phyloP scores from a whole-genome alignment of 2,113 vertebrate genomes.

The Thermophis baileyi region DNA sequence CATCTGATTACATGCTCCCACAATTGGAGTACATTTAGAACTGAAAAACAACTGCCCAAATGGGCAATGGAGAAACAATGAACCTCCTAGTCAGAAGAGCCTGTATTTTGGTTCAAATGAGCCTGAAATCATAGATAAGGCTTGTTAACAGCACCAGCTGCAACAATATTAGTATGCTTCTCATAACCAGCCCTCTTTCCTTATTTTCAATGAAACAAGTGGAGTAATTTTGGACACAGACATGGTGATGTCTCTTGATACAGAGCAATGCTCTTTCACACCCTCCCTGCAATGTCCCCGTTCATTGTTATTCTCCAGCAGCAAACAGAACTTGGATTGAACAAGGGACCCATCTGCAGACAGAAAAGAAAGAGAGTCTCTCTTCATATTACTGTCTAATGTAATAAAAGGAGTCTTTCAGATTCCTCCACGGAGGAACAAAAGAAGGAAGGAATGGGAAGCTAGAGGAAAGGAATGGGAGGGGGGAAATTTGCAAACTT shows the following conservation, averaged over 20 bases:
- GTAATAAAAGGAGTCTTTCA: slow-evolving; percentile 51
- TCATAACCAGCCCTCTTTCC: slow-evolving; percentile 32
- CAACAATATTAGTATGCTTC: slow-evolving; percentile 59
- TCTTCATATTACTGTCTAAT: slow-evolving; percentile 33
- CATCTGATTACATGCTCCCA: neutral
- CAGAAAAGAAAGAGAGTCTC: slow-evolving; percentile 40
- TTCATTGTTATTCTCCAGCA: slow-evolving; percentile 53
- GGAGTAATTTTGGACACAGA: slow-evolving; percentile 67
- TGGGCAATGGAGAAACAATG: neutral
- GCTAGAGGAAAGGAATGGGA: neutral
- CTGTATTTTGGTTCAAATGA: neutral
- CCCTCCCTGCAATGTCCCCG: slow-evolving; percentile 5
- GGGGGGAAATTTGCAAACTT: neutral
- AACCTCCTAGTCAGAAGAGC: neutral
- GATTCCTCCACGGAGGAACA: slow-evolving; percentile 38
- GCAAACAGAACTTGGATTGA: slow-evolving; percentile 73
- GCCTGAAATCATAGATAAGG: neutral
- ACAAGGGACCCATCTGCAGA: slow-evolving; percentile 58
- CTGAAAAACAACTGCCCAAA: neutral
- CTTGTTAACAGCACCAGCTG: slow-evolving; percentile 56
- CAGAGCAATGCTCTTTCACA: slow-evolving; percentile 68
- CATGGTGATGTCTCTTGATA: slow-evolving; percentile 61
- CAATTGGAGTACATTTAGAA: neutral
- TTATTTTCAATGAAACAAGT: slow-evolving; percentile 70
- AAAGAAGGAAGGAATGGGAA: slow-evolving; percentile 14